Percentiles rank a stretch among this genome's conserved stretches.
Evolutionary conservation across 2,888 invertebrate genomes (phyloP).

Genomic region (Melieria omissa): DNA sequence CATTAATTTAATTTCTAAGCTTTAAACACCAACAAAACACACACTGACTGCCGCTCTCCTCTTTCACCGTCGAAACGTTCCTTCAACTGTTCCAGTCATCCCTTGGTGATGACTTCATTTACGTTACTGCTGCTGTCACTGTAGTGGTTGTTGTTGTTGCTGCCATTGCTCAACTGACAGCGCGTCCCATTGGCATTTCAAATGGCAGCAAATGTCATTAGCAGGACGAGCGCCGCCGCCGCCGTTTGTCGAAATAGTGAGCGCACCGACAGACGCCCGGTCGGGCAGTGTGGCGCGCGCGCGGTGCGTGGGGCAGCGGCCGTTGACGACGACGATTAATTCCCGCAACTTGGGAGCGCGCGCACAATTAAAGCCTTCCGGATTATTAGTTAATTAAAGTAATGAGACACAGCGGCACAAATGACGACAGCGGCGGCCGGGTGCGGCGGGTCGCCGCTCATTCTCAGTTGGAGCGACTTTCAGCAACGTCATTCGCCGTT

Average conservation of each 20-base stretch:
- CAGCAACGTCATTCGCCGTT: slow-evolving; percentile 38
- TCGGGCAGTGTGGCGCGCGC: background rate
- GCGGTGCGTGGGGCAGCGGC: background rate
- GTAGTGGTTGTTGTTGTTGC: background rate
- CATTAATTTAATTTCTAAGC: slow-evolving; percentile 43
- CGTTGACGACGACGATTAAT: slow-evolving; percentile 32
- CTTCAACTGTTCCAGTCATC: background rate
- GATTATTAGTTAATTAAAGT: slow-evolving; percentile 53
- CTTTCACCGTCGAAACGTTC: slow-evolving; percentile 5
- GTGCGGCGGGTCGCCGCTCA: background rate
- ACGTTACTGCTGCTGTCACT: background rate
- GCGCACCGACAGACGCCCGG: background rate
- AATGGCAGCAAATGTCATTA: slow-evolving; percentile 21
- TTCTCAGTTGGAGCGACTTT: slow-evolving; percentile 21
- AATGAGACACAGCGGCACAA: slow-evolving; percentile 40
- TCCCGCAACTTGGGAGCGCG: slow-evolving; percentile 31
- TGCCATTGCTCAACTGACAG: background rate
- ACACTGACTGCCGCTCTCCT: background rate
- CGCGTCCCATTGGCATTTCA: too few species aligned
- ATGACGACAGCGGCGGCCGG: slow-evolving; percentile 1
- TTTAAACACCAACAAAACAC: background rate
- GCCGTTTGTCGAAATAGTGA: background rate
- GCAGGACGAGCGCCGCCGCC: background rate
- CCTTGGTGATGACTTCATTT: slow-evolving; percentile 21
- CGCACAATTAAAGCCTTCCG: slow-evolving; percentile 43